Evolutionary conservation across 2,113 vertebrate species (phyloP).

Genomic region (Arvicanthis niloticus): DNA sequence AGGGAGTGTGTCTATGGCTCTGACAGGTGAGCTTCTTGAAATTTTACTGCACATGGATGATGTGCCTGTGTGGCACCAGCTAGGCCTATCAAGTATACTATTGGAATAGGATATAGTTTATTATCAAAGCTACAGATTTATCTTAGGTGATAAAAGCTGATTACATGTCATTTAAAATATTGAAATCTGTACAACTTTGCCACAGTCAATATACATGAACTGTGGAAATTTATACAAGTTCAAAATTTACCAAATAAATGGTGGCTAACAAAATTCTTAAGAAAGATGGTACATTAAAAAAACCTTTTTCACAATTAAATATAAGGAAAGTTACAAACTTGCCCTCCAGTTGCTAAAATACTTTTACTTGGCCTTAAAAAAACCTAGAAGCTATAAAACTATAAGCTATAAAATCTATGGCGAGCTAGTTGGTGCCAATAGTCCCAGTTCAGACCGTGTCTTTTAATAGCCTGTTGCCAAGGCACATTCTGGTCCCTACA

Average conservation of each 20-base stretch:
- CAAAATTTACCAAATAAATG: not conserved
- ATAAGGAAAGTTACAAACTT: too few species aligned
- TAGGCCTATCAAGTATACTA: not conserved
- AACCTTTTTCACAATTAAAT: slow-evolving; percentile 63
- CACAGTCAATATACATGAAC: not conserved
- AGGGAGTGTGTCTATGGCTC: not conserved
- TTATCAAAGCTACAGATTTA: not conserved
- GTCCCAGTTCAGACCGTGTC: slow-evolving; percentile 66
- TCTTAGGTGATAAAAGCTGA: not conserved
- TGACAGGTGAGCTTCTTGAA: not conserved
- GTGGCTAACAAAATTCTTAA: not conserved
- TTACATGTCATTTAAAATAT: not conserved
- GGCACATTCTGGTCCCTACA: not conserved
- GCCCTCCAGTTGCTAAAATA: too few species aligned
- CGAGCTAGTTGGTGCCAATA: slow-evolving; percentile 90
- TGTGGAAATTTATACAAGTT: not conserved
- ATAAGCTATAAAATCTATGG: slow-evolving; percentile 88
- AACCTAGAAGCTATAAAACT: slow-evolving; percentile 84
- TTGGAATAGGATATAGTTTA: not conserved
- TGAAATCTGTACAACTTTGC: not conserved
- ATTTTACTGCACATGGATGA: not conserved
- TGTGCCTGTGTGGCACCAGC: not conserved
- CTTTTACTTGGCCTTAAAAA: too few species aligned
- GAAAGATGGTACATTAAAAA: slow-evolving; percentile 25
- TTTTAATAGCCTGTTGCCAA: too few species aligned